Evolutionary conservation across 2,888 invertebrate species (phyloP).

Genomic region (Salticus scenicus): DNA sequence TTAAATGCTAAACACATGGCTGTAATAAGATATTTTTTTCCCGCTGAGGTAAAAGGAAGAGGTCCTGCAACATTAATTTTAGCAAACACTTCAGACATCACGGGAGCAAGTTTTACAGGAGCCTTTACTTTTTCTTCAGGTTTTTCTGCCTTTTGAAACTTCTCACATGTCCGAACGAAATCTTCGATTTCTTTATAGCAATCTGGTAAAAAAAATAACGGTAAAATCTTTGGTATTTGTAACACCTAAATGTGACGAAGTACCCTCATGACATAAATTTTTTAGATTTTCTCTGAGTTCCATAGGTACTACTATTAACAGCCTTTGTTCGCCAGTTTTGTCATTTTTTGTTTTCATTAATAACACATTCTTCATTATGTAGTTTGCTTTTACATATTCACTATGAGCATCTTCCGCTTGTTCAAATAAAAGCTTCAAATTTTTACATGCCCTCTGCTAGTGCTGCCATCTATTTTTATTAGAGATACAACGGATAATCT

Average conservation of each 20-base stretch:
- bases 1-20: conserved; percentile 22
- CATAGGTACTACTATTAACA: too few species aligned
- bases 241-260: background rate
- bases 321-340: too few species aligned
- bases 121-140: conserved; percentile 24
- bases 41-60: too few species aligned
- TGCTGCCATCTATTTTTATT: too few species aligned
- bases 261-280: background rate
- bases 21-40: conserved; percentile 19
- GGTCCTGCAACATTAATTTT: conserved; percentile 23
- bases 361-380: too few species aligned
- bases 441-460: too few species aligned
- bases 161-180: conserved; percentile 22
- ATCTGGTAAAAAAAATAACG: background rate
- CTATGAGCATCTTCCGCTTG: too few species aligned
- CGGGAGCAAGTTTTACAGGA: conserved; percentile 3
- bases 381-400: too few species aligned
- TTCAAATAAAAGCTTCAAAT: too few species aligned
- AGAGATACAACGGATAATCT: too few species aligned
- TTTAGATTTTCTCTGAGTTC: too few species aligned
- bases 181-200: conserved; percentile 25
- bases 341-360: too few species aligned
- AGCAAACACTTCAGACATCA: background rate
- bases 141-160: conserved; percentile 24
- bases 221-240: background rate